These are phyloP conservation scores for Crocallis elinguaria DNA, from an alignment of 2,888 invertebrate species.

Conservation along the genomic window DNA sequence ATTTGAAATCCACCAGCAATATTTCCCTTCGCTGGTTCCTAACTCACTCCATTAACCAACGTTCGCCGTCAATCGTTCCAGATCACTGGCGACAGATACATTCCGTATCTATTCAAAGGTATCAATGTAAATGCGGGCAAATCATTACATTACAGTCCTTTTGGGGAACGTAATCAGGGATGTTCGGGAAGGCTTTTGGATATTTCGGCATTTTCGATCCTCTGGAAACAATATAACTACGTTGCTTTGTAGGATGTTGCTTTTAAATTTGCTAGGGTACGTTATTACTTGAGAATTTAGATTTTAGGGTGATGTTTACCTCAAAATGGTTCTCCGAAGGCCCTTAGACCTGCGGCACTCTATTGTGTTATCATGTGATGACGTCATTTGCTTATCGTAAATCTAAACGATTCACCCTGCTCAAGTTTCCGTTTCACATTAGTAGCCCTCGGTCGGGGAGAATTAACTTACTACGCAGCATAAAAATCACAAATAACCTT, in stretches of 20 bases:
- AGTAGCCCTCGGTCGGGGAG: slow-evolving; percentile 55
- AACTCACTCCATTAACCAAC: slow-evolving; percentile 24
- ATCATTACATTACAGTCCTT: slow-evolving; percentile 10
- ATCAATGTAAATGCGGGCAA: slow-evolving; percentile 24
- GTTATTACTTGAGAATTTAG: not conserved
- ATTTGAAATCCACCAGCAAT: slow-evolving; percentile 18
- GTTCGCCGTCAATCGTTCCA: slow-evolving; percentile 26
- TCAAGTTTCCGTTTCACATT: slow-evolving; percentile 65
- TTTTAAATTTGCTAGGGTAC: not conserved
- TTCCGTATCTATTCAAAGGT: slow-evolving; percentile 26
- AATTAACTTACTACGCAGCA: slow-evolving; percentile 35
- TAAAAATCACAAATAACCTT: slow-evolving; percentile 20
- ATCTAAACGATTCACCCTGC: slow-evolving; percentile 63
- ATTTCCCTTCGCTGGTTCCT: slow-evolving; percentile 23
- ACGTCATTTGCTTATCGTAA: slow-evolving; percentile 68
- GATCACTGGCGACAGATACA: slow-evolving; percentile 24
- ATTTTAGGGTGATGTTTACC: not conserved
- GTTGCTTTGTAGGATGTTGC: not conserved
- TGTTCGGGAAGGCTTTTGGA: slow-evolving; percentile 4
- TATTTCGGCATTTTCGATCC: slow-evolving; percentile 2
- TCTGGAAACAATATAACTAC: not conserved
- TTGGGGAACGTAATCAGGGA: slow-evolving; percentile 19
- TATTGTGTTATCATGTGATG: slow-evolving; percentile 53
- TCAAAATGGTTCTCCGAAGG: not conserved
- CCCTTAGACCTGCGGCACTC: slow-evolving; percentile 4